Base-by-base conservation (phyloP, 2,888 invertebrate genomes). In the Pecten maximus region DNA sequence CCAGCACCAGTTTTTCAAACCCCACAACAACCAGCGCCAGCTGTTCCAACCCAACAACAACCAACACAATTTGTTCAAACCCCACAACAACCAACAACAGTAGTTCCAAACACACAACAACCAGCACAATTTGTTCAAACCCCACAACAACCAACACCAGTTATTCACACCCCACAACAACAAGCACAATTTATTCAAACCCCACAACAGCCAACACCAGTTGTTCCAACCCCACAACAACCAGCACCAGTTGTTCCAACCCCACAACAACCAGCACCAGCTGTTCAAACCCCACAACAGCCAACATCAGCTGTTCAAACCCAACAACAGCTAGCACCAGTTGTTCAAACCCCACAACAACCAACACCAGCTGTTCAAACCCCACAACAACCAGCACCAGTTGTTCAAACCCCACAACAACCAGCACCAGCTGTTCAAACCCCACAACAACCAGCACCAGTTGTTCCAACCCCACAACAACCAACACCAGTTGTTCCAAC, bases 381-480 rank as follows among this genome's bases (percentile, higher is more conserved):
- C 6, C 54, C 44, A n/a, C 60, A 40, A 60, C n/a, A 40, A 40
- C 60, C 44, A 88, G 19, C 88, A 10, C 35, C 28, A 88, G n/a
- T 88, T 40, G 44, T 0, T 48, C 88, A n/a, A 88, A 88, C 44
- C 48, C 48, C 35, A 40, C 40, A 40, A 40, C 39, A 39, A 40
- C 60, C 40, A 54, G 2, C 15, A 88, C 35, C 50, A 88, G 48
- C 48, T 44, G 50, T n/a, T 54, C 88, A 88, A 88, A 88, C 50
- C 50, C 88, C 8, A 2, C 39, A 35, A 60, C 50, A 88, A 54
- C 88, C 28, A 60, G n/a, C 40, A 88, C 88, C 60, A 60, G 60
- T 19, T 50, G 48, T 50, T 39, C 50, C 50, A 35, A 16, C 19
- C 6, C 23, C n/a, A 35, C 40, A 40, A 86, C 44, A 40, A 40